Evolutionary conservation across 2,888 invertebrate genomes (phyloP).

Genomic region (Watsonalla binaria): DNA sequence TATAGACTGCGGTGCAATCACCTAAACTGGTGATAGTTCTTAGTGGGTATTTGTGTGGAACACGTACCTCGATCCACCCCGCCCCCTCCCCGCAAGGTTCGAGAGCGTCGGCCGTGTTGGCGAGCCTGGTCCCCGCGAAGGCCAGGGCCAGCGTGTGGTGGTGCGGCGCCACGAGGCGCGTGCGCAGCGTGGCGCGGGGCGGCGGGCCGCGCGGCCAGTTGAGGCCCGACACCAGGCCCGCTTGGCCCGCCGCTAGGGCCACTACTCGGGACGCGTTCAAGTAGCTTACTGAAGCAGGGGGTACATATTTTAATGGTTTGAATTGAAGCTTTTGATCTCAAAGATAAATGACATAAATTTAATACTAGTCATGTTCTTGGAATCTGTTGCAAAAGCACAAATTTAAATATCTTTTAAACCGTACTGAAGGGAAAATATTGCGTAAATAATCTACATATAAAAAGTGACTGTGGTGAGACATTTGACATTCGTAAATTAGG

Average conservation of each 20-base stretch:
- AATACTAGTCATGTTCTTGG: too few species aligned
- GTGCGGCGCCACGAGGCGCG: conserved; percentile 56
- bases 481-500: too few species aligned
- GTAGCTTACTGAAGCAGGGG: conserved; percentile 43
- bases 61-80: conserved; percentile 73
- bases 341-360: too few species aligned
- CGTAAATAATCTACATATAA: too few species aligned
- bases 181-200: conserved; percentile 34
- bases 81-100: conserved; percentile 64
- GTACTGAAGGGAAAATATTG: too few species aligned
- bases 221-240: conserved; percentile 46
- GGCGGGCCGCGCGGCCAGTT: conserved; percentile 61
- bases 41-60: too few species aligned
- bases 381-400: too few species aligned
- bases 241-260: conserved; percentile 29
- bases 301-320: not conserved
- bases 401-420: too few species aligned
- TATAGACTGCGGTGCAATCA: too few species aligned
- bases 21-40: too few species aligned
- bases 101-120: conserved; percentile 3
- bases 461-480: too few species aligned
- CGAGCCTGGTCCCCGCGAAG: conserved; percentile 39
- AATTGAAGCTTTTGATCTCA: too few species aligned
- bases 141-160: conserved; percentile 52
- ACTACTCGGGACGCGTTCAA: conserved; percentile 57